phyloP scores from a whole-genome alignment of 2,888 invertebrate genomes.

The Bugulina stolonifera region DNA sequence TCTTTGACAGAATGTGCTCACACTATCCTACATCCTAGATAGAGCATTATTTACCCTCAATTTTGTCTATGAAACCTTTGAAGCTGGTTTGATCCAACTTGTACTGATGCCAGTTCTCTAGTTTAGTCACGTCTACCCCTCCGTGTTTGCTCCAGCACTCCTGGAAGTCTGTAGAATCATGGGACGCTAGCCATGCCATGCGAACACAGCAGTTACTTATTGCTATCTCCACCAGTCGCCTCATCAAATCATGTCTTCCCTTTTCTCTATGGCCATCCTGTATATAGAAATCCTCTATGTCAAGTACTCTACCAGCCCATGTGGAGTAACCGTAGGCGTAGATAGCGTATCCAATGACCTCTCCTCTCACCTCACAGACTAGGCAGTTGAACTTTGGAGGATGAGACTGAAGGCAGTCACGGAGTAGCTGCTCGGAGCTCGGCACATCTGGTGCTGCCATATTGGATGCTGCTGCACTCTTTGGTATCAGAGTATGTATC shows the following conservation, averaged over 20 bases:
- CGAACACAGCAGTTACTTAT: background rate
- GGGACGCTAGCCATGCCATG: background rate
- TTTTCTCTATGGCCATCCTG: background rate
- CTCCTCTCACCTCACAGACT: background rate
- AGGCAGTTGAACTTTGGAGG: constrained; percentile 22
- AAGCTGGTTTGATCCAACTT: background rate
- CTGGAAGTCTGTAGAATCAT: background rate
- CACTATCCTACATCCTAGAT: too few relatives aligned
- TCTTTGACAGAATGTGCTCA: too few relatives aligned
- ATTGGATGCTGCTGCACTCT: background rate
- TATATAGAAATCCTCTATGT: background rate
- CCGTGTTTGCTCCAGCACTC: constrained; percentile 10
- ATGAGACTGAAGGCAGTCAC: background rate
- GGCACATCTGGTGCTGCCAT: background rate
- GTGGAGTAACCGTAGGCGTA: background rate
- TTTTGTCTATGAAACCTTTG: background rate
- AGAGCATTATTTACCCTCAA: too few relatives aligned
- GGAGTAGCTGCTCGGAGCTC: background rate
- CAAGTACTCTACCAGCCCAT: background rate
- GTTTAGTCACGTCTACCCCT: background rate
- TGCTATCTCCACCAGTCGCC: background rate
- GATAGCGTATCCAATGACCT: background rate
- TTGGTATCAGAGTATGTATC: background rate
- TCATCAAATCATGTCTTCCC: background rate
- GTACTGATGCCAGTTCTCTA: constrained; percentile 11